Evolutionary conservation across 2,797 vertebrate species (phyloP).

Genomic region (Kryptopterus vitreolus): DNA sequence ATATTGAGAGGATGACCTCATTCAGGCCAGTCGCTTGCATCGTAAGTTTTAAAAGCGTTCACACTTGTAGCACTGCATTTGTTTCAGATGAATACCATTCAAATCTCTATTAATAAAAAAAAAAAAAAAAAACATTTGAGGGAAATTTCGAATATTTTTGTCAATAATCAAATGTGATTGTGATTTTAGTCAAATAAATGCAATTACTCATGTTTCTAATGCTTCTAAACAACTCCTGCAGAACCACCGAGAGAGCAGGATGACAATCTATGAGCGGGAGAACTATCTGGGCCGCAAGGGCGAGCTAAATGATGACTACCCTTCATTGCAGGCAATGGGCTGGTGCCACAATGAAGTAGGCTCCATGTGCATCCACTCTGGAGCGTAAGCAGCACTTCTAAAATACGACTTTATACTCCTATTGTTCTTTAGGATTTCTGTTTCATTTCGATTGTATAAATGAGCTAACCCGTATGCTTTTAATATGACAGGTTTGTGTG

Average conservation of each 20-base stretch:
- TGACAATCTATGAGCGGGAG: slow-evolving; percentile 82
- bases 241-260: slow-evolving; percentile 81
- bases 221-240: slow-evolving; percentile 36
- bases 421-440: too few relatives aligned
- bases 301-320: slow-evolving; percentile 87
- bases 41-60: slow-evolving; percentile 75
- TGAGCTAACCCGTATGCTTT: background rate
- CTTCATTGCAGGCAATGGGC: slow-evolving; percentile 87
- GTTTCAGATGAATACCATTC: background rate
- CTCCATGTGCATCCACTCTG: slow-evolving; percentile 85
- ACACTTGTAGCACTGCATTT: background rate
- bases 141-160: too few relatives aligned
- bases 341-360: slow-evolving; percentile 93
- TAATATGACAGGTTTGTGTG: slow-evolving; percentile 83
- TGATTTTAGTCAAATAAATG: too few relatives aligned
- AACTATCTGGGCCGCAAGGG: slow-evolving; percentile 92
- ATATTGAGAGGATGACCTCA: slow-evolving; percentile 87
- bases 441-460: too few relatives aligned
- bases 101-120: background rate
- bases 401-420: background rate
- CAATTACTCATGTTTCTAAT: background rate
- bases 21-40: slow-evolving; percentile 89
- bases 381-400: slow-evolving; percentile 79
- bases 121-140: too few relatives aligned
- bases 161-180: background rate